Percentiles rank a stretch among this genome's conserved stretches.
Evolutionary conservation across 2,888 invertebrate species (phyloP).

Genomic region (Callosobruchus maculatus): DNA sequence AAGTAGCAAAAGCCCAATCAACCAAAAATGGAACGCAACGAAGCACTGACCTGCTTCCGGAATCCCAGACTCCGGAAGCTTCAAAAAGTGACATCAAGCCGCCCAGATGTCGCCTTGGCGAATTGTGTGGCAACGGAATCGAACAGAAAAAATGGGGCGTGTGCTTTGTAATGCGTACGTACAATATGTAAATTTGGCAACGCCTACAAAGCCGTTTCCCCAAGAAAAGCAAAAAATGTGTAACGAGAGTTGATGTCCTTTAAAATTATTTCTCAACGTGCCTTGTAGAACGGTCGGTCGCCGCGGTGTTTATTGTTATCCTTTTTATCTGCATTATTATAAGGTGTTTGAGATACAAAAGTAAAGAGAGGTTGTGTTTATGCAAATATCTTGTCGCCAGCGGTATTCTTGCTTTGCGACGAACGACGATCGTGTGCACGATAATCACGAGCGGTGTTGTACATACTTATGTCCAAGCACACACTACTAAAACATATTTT

Average conservation of each 20-base stretch:
- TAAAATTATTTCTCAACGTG: neutral
- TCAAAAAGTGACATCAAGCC: neutral
- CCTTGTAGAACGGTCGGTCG: neutral
- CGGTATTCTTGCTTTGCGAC: neutral
- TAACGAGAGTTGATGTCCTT: neutral
- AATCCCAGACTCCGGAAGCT: neutral
- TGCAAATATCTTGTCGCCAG: neutral
- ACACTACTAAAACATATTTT: too few species aligned
- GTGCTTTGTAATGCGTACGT: neutral
- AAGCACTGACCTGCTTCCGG: neutral
- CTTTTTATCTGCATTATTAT: neutral
- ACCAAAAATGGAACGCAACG: neutral
- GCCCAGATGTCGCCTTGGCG: neutral
- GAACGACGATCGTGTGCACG: too few species aligned
- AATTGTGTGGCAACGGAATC: neutral
- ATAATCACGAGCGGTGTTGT: too few species aligned
- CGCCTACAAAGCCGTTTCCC: neutral
- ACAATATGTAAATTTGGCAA: neutral
- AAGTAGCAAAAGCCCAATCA: neutral
- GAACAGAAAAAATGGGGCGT: neutral
- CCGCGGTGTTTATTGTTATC: neutral
- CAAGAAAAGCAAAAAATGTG: neutral
- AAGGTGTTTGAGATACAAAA: neutral
- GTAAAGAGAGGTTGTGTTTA: neutral
- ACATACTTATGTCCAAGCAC: too few species aligned